A percentile compares a stretch with the other conserved stretches of the same genome.
Conservation (phyloP, 1,140 invertebrate genomes). For the Heliconius himera region DNA sequence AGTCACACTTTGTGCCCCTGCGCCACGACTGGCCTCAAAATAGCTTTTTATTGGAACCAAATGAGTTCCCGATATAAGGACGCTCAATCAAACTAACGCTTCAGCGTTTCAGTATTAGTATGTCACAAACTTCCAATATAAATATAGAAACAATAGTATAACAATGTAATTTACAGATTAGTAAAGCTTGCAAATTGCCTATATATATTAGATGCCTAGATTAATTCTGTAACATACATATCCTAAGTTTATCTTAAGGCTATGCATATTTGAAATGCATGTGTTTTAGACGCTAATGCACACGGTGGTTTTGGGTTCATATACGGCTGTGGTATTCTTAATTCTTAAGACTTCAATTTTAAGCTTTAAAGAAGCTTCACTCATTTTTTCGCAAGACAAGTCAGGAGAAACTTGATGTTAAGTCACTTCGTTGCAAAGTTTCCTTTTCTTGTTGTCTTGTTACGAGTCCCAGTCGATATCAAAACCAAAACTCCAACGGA, state of each 20-base stretch:
- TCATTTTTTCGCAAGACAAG: background rate
- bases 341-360: background rate
- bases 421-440: too few relatives aligned
- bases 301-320: background rate
- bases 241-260: background rate
- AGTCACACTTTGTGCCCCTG: too few relatives aligned
- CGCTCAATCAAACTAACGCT: too few relatives aligned
- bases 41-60: too few relatives aligned
- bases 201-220: background rate
- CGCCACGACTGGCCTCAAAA: too few relatives aligned
- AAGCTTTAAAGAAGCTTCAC: background rate
- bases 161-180: background rate
- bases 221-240: background rate
- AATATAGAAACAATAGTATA: background rate
- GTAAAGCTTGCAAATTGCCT: slow-evolving; percentile 6
- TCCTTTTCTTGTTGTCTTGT: too few relatives aligned
- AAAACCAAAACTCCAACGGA: too few relatives aligned
- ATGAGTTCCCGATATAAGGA: too few relatives aligned
- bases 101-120: too few relatives aligned
- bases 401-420: too few relatives aligned
- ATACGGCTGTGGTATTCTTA: background rate
- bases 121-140: background rate
- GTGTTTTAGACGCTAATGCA: background rate
- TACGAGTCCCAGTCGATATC: too few relatives aligned
- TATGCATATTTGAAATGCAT: slow-evolving; percentile 7